A percentile compares a stretch with the other conserved stretches of the same genome.
phyloP scores from a whole-genome alignment of 2,888 invertebrate species.

The Rotaria magnacalcarata region DNA sequence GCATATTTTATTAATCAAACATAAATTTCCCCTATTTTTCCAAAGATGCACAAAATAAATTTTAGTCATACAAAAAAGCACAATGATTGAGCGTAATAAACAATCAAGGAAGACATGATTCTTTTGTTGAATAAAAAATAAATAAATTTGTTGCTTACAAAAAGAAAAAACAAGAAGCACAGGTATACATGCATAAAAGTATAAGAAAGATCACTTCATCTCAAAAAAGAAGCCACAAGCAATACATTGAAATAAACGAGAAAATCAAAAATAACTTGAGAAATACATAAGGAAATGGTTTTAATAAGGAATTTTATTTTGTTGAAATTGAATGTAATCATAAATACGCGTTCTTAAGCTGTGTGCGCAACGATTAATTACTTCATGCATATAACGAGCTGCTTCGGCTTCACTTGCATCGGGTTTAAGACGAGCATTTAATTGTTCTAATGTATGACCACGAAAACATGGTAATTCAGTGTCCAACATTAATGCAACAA shows the following conservation, averaged over 20 bases:
- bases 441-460: constrained; percentile 89
- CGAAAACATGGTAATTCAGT: constrained; percentile 97
- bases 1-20: background rate
- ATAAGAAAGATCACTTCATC: background rate
- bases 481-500: constrained; percentile 95
- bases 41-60: background rate
- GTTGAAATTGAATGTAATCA: constrained; percentile 44
- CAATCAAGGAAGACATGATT: background rate
- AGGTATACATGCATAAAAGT: background rate
- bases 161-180: background rate
- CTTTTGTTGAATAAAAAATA: background rate
- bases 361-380: constrained; percentile 41
- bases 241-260: background rate
- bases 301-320: constrained; percentile 45
- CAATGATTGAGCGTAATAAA: background rate
- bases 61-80: background rate
- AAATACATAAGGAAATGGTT: background rate
- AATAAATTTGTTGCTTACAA: background rate
- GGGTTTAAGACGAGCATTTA: constrained; percentile 83
- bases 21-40: background rate
- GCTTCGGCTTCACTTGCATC: constrained; percentile 86
- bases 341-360: constrained; percentile 44
- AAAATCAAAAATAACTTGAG: too few species aligned
- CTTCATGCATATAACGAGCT: constrained; percentile 73
- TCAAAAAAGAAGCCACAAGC: background rate